Conservation (phyloP, 2,888 invertebrate genomes). For the Plagiodera versicolora region DNA sequence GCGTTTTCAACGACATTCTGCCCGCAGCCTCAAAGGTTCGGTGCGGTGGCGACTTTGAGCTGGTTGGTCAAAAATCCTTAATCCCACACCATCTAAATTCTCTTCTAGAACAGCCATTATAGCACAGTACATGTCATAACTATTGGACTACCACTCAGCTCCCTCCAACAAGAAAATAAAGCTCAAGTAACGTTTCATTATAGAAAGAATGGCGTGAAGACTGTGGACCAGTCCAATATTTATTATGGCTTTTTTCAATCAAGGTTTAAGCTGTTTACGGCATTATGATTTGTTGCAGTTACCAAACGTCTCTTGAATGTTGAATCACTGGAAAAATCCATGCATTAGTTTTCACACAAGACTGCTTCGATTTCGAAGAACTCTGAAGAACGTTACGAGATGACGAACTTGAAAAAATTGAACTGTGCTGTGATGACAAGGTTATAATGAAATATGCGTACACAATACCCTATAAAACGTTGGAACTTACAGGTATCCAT, state of each 20-base stretch:
- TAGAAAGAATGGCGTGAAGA: slow-evolving; percentile 37
- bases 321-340: slow-evolving; percentile 25
- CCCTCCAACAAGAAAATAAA: no score
- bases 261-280: slow-evolving; percentile 53
- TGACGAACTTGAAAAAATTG: no score
- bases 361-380: no score
- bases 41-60: slow-evolving; percentile 32
- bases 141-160: no score
- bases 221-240: slow-evolving; percentile 54
- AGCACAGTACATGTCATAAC: slow-evolving; percentile 51
- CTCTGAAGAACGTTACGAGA: no score
- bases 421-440: no score
- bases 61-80: slow-evolving; percentile 74
- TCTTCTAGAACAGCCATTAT: slow-evolving; percentile 50
- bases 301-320: not conserved
- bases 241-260: slow-evolving; percentile 51
- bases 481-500: not conserved
- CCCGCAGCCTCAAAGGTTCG: not conserved
- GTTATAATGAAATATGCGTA: not conserved
- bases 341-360: slow-evolving; percentile 53
- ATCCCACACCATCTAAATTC: slow-evolving; percentile 57
- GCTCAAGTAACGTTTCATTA: no score
- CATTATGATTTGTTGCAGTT: not conserved
- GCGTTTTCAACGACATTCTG: no score
- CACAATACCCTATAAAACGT: not conserved